Conservation (phyloP, 2,113 vertebrate species). For the Uropsilus gracilis region DNA sequence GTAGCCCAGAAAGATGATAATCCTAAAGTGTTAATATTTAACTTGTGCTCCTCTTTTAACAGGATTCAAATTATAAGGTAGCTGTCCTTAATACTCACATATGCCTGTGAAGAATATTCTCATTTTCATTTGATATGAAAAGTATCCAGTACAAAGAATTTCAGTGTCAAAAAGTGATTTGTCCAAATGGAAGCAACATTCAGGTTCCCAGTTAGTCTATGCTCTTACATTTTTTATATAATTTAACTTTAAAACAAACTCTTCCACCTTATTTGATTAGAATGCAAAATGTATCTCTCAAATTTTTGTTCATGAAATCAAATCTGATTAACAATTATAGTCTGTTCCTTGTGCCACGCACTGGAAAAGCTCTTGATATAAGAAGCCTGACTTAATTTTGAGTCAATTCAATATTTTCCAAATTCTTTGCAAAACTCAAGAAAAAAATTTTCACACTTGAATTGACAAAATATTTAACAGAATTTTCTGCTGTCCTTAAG, state of each 20-base stretch:
- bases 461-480: neutral
- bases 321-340: neutral
- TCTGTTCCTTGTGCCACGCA: neutral
- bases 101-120: neutral
- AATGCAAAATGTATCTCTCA: neutral
- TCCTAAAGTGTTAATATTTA: neutral
- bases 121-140: conserved; percentile 16
- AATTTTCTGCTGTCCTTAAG: neutral
- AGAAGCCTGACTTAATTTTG: neutral
- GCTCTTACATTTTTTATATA: neutral
- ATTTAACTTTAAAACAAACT: conserved; percentile 27
- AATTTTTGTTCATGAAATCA: neutral
- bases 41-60: neutral
- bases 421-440: neutral
- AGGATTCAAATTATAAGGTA: neutral
- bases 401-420: neutral
- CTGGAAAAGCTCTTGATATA: neutral
- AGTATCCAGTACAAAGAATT: neutral
- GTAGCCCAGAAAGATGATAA: neutral
- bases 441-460: neutral
- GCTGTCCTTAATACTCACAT: neutral
- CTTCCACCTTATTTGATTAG: neutral
- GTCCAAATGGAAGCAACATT: neutral
- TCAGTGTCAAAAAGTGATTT: neutral
- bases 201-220: neutral